Evolutionary conservation across 2,888 invertebrate species (phyloP).

Genomic region (Drosophila emarginata): DNA sequence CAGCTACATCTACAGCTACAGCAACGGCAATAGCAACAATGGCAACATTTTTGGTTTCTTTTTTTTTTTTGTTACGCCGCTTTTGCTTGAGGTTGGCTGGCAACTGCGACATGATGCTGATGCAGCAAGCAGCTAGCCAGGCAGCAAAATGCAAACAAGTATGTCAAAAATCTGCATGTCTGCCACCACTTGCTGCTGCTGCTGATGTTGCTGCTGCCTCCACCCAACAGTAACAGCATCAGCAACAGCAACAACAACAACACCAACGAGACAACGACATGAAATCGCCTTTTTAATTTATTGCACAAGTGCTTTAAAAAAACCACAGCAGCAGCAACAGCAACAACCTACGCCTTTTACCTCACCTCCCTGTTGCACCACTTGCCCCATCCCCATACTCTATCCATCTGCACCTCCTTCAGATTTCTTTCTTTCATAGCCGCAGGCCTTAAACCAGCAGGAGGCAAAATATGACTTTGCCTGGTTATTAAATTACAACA

Average conservation of each 20-base stretch:
- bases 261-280: conserved; percentile 56
- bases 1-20: conserved; percentile 25
- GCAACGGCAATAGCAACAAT: conserved; percentile 38
- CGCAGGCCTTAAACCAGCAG: conserved; percentile 69
- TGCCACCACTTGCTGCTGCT: conserved; percentile 71
- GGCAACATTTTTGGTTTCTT: conserved; percentile 28
- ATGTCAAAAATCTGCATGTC: conserved; percentile 78
- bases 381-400: background rate
- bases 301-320: conserved; percentile 76
- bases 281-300: conserved; percentile 77
- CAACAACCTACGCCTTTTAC: conserved; percentile 26
- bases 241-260: conserved; percentile 34
- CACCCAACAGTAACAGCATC: conserved; percentile 41
- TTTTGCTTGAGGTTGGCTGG: conserved; percentile 42
- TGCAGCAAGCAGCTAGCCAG: conserved; percentile 53
- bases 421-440: conserved; percentile 31
- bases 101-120: conserved; percentile 53
- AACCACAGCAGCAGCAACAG: conserved; percentile 50
- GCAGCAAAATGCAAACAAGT: conserved; percentile 78
- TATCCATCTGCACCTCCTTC: conserved; percentile 22
- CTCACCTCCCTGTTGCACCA: conserved; percentile 3
- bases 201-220: conserved; percentile 16
- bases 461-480: conserved; percentile 74
- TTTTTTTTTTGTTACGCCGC: conserved; percentile 8
- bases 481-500: conserved; percentile 73